These are phyloP conservation scores for Mastacembelus armatus DNA, from an alignment of 2,797 vertebrate genomes.

Conservation along the genomic window DNA sequence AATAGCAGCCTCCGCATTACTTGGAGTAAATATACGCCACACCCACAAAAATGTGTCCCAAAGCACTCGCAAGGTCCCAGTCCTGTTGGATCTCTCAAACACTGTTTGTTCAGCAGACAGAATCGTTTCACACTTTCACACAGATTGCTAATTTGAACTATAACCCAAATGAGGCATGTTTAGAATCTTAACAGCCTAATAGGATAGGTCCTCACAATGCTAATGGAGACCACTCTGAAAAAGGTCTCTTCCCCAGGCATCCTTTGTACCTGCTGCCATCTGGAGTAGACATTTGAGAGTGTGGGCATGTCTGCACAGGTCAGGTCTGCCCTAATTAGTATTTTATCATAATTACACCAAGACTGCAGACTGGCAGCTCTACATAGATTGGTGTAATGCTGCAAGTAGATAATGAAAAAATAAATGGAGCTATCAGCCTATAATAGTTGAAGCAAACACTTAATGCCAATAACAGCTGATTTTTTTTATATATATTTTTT, in stretches of 20 bases:
- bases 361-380: conserved; percentile 69
- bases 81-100: background rate
- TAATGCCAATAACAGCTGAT: no score
- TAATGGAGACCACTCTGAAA: conserved; percentile 40
- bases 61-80: background rate
- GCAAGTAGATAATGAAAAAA: conserved; percentile 41
- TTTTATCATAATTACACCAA: conserved; percentile 79
- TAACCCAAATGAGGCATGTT: conserved; percentile 50
- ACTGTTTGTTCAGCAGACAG: background rate
- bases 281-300: conserved; percentile 72
- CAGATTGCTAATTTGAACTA: conserved; percentile 39
- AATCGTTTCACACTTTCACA: conserved; percentile 17
- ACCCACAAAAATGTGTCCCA: no score
- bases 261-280: conserved; percentile 76
- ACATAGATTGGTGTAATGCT: conserved; percentile 68
- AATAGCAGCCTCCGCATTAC: background rate
- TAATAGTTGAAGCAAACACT: conserved; percentile 18
- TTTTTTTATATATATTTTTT: no score
- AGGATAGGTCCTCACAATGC: conserved; percentile 39
- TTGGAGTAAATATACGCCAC: background rate
- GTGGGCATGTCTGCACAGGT: conserved; percentile 72
- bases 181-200: conserved; percentile 42
- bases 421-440: conserved; percentile 41
- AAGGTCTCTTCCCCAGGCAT: conserved; percentile 64
- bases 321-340: conserved; percentile 77